Evolutionary conservation across 2,113 vertebrate genomes (phyloP).

Genomic region (Shinisaurus crocodilurus): DNA sequence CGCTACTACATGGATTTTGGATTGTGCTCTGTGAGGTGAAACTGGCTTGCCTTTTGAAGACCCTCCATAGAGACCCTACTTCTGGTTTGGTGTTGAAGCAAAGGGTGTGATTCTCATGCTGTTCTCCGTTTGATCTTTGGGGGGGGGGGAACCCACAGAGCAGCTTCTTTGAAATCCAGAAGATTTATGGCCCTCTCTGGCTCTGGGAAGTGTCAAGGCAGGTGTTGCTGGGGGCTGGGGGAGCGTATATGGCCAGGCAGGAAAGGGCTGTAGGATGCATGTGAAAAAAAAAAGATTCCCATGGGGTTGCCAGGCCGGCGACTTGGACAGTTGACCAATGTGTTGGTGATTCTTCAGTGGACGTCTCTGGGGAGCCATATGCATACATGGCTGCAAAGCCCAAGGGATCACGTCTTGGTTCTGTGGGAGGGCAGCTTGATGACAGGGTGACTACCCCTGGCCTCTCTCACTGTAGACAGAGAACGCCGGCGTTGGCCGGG

Average conservation of each 20-base stretch:
- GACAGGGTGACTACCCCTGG: neutral
- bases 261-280: neutral
- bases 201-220: slow-evolving; percentile 33
- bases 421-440: neutral
- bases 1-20: no score
- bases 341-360: neutral
- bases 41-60: neutral
- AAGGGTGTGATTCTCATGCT: neutral
- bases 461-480: neutral
- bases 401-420: neutral
- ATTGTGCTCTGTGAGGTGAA: no score
- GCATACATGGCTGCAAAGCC: neutral
- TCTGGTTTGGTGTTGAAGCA: neutral
- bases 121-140: neutral
- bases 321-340: neutral
- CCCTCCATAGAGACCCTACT: neutral
- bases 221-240: slow-evolving; percentile 32
- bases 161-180: neutral
- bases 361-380: neutral
- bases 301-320: neutral
- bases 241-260: neutral
- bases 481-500: no score
- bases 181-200: slow-evolving; percentile 2
- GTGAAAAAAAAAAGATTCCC: slow-evolving; percentile 14
- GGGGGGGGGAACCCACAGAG: neutral